Evolutionary conservation across 2,888 invertebrate species (phyloP).

Genomic region (Eupithecia inturbata): DNA sequence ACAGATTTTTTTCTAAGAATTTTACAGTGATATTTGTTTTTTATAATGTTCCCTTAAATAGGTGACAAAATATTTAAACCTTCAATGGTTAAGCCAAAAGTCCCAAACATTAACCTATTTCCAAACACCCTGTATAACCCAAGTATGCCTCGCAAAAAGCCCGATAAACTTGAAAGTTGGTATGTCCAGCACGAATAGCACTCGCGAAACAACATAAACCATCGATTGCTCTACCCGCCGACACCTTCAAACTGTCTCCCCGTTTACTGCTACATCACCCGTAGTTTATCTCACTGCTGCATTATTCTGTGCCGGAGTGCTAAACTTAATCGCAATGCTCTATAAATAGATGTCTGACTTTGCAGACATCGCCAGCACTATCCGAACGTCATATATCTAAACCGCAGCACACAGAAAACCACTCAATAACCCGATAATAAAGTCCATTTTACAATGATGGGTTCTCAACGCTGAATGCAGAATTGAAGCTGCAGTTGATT

Average conservation of each 20-base stretch:
- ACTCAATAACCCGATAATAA: constrained; percentile 44
- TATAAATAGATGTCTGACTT: constrained; percentile 80
- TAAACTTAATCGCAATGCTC: constrained; percentile 67
- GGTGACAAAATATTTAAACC: background rate
- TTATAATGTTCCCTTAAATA: background rate
- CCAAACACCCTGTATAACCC: background rate
- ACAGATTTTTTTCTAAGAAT: background rate
- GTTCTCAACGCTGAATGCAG: constrained; percentile 28
- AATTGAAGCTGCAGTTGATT: constrained; percentile 41
- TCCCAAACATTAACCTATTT: background rate
- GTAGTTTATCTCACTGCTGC: constrained; percentile 25
- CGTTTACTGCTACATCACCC: constrained; percentile 51
- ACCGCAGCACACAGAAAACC: constrained; percentile 45
- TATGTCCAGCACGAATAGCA: constrained; percentile 22
- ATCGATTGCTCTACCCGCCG: constrained; percentile 55
- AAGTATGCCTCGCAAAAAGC: constrained; percentile 17
- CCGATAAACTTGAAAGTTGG: constrained; percentile 23
- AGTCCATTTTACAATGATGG: constrained; percentile 45
- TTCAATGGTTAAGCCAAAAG: background rate
- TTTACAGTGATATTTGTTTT: background rate
- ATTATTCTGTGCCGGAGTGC: constrained; percentile 47
- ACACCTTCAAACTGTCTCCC: constrained; percentile 51
- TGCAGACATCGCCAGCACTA: constrained; percentile 67
- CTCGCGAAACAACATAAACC: constrained; percentile 51
- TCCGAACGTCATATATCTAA: constrained; percentile 50